Percentiles rank a stretch among this genome's conserved stretches.
phyloP scores from a whole-genome alignment of 2,113 vertebrate species.

The Lepus europaeus region DNA sequence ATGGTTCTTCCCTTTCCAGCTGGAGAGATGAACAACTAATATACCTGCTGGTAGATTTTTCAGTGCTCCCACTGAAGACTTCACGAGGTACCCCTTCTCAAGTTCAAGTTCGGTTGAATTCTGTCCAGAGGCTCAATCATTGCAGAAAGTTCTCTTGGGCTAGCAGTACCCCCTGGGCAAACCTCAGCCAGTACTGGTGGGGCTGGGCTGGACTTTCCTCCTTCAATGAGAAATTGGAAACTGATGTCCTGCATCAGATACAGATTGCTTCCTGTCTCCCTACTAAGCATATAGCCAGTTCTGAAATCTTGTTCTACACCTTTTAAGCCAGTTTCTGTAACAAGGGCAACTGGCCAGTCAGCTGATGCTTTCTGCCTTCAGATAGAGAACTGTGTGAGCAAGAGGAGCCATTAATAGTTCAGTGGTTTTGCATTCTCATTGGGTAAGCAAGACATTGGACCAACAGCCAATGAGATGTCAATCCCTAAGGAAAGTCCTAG shows the following conservation, averaged over 20 bases:
- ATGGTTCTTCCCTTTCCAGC: neutral
- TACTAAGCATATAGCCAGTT: neutral
- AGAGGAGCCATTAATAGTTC: neutral
- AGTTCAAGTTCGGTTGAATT: slow-evolving; percentile 31
- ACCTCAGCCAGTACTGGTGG: neutral
- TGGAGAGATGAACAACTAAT: slow-evolving; percentile 35
- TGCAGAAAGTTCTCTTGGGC: slow-evolving; percentile 6
- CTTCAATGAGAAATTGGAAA: neutral
- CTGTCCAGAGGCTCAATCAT: neutral
- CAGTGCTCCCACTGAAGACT: slow-evolving; percentile 38
- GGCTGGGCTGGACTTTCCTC: neutral
- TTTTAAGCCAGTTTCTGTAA: slow-evolving; percentile 21
- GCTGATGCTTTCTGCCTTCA: slow-evolving; percentile 2
- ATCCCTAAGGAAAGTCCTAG: neutral
- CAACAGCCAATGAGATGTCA: neutral
- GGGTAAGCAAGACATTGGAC: neutral
- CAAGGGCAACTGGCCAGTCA: neutral
- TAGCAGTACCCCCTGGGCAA: neutral
- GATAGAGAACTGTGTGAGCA: neutral
- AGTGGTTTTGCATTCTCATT: slow-evolving; percentile 25
- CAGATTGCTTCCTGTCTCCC: neutral
- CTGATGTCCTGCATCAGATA: neutral
- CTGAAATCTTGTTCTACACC: slow-evolving; percentile 1
- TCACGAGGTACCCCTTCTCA: slow-evolving; percentile 8
- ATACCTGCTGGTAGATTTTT: slow-evolving; percentile 22